Evolutionary conservation across 1,140 invertebrate genomes (phyloP), one percentile per base, ranked within the genome.

Genomic region (Metaphire vulgaris): DNA sequence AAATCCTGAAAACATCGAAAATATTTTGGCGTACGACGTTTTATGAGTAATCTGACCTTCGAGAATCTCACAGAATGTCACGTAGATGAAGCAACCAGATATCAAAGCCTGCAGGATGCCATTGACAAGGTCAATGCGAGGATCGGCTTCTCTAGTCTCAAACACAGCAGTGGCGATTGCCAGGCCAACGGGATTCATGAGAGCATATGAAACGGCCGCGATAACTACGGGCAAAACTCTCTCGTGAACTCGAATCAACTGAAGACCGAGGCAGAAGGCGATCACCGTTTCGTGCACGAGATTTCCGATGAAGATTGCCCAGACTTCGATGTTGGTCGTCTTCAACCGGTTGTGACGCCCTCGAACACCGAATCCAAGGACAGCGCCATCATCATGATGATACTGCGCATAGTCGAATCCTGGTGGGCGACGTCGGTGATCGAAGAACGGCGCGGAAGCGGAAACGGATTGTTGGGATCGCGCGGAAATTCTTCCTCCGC

Each of bases 31-130:
- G 16, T 75, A 56, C 28, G 72, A 33, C 6, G 72, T 74, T 28
- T 77, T 34, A 29, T 74, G 72, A 33, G 41, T 80, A 41, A 88
- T 75, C 79, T 88, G 88, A 79, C 88, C 87, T 34, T 86, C 94
- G 33, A 97, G 86, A 68, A 97, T 92, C 87, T 97, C 95, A 81
- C 94, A 92, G 69, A 96, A 92, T 0, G 93, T 94, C 65, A 97
- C 93, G 85, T 96, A 97, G 0, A 97, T 87, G 41, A 97, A 90
- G 0, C 94, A 96, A 32, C 95, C 95, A 16, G 92, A 93, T 16
- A 94, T 93, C 14, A 96, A 78, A 72, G 88, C 89, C 82, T 90
- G 89, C 33, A 91, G 83, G 74, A 89, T 84, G 0, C 87, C 89
- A 81, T 87, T 88, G 2, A 87, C 79, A 29, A 89, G 79, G 26